These are phyloP conservation scores for Antrozous pallidus DNA, from an alignment of 2,797 vertebrate species.

Conservation along the genomic window DNA sequence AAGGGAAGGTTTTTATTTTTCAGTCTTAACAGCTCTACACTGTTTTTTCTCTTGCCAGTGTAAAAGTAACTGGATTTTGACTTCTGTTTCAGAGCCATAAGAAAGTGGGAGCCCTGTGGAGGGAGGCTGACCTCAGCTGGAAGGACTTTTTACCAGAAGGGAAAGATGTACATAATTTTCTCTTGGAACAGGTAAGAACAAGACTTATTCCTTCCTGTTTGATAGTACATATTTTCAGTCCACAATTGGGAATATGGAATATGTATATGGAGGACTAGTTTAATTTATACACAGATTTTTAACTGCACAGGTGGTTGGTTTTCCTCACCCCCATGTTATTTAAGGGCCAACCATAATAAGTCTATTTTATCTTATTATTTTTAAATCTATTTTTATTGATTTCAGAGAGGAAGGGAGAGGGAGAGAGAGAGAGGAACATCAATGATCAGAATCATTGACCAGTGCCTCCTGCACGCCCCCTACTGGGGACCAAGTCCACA, in stretches of 20 bases:
- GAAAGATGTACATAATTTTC: conserved; percentile 92
- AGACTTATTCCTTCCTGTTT: background rate
- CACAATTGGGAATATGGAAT: background rate
- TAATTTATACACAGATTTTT: background rate
- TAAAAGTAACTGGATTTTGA: conserved; percentile 29
- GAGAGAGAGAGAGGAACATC: too few relatives aligned
- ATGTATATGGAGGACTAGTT: background rate
- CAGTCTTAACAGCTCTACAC: background rate
- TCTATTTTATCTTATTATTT: background rate
- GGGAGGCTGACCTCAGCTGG: conserved; percentile 93
- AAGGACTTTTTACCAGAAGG: conserved; percentile 91
- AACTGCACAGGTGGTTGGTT: background rate
- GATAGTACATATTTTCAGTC: background rate
- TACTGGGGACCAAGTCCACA: too few relatives aligned
- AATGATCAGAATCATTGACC: too few relatives aligned
- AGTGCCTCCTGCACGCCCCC: too few relatives aligned
- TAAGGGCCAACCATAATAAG: background rate
- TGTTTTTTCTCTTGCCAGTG: background rate
- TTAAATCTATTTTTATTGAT: too few relatives aligned
- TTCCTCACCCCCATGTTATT: background rate
- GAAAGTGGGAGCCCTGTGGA: conserved; percentile 95
- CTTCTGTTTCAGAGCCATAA: conserved; percentile 94
- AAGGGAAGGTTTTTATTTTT: background rate
- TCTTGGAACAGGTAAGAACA: conserved; percentile 89
- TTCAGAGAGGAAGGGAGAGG: too few relatives aligned